Percentiles rank a stretch among this genome's conserved stretches.
Evolutionary conservation across 2,888 invertebrate species (phyloP).

Genomic region (Ophion ventricosus): DNA sequence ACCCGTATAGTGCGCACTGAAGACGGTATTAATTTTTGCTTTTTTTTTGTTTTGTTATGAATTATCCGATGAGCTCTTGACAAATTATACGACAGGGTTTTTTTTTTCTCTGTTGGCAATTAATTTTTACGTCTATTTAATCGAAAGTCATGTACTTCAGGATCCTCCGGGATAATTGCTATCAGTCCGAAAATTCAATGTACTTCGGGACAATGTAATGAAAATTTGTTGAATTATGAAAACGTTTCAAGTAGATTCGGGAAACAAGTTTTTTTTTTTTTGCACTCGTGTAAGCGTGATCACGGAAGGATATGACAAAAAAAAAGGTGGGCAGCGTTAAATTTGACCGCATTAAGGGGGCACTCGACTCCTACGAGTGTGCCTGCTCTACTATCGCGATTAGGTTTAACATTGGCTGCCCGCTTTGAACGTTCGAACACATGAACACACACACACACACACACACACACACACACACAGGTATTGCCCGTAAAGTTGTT

Average conservation of each 20-base stretch:
- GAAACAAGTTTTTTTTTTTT: neutral
- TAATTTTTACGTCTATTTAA: too few species aligned
- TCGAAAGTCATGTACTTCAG: too few species aligned
- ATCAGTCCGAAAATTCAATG: neutral
- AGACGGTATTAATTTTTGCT: too few species aligned
- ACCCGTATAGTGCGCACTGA: too few species aligned
- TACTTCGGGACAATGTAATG: neutral
- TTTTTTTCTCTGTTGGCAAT: too few species aligned
- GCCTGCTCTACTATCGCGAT: neutral
- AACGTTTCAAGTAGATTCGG: neutral
- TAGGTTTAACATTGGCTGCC: neutral
- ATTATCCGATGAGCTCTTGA: too few species aligned
- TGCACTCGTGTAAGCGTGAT: neutral
- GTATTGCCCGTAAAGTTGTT: conserved; percentile 27
- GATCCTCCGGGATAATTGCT: too few species aligned
- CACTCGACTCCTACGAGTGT: conserved; percentile 4
- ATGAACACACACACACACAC: neutral
- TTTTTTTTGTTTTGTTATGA: too few species aligned
- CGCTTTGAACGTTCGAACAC: conserved; percentile 1
- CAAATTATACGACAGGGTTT: too few species aligned
- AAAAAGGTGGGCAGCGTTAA: neutral
- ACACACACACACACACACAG: neutral
- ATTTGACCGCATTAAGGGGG: conserved; percentile 2
- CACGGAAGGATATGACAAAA: conserved; percentile 4
- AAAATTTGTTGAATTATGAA: neutral